Base-by-base conservation (phyloP, 2,797 vertebrate genomes). In the Phaenicophaeus curvirostris region DNA sequence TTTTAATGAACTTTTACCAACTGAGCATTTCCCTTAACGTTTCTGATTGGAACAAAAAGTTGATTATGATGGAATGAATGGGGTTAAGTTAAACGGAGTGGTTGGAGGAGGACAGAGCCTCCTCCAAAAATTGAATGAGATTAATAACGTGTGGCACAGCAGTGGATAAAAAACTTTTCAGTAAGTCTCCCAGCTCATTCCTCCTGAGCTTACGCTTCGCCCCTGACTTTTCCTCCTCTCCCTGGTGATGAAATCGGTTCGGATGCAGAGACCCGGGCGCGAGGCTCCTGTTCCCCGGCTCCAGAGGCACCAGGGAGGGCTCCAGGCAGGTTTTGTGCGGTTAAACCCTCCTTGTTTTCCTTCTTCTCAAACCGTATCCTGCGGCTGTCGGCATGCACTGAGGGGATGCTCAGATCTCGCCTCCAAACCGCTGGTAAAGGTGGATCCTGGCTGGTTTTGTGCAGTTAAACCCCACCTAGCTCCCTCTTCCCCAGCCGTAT, bases 301-400 rank as follows among this genome's bases (percentile, higher is more conserved):
- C 72, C 66, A 0, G 0, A 8, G 16, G 41, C 13, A 8, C 21
- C 6, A 3, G 44, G 46, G 25, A 59, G 6, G 41, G 54, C 6
- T 77, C 85, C 27, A 8, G 88, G 92, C 89, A 89, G 89, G 67
- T 92, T 93, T 86, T 92, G 62, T 91, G 67, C 8, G 6, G 82
- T 72, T 31, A 1, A 44, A 17, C 3, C 9, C 39, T 42, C 5
- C 48, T n/a, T 14, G 42, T 16, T 51, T 50, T 51, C 50, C 13
- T 8, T 46, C 12, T 31, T 31, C 72, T 41, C 1, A 3, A 71
- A n/a, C 58, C 19, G 9, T 35, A 18, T 25, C 19, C 55, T 8
- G 13, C 19, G 21, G 54, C 13, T 35, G 46, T 17, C 20, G 20
- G 8, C 44, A 46, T 21, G 44, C 44, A 11, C 44, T 46, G 44